Conservation (phyloP, 2,113 vertebrate species). For the Cheilinus undulatus region DNA sequence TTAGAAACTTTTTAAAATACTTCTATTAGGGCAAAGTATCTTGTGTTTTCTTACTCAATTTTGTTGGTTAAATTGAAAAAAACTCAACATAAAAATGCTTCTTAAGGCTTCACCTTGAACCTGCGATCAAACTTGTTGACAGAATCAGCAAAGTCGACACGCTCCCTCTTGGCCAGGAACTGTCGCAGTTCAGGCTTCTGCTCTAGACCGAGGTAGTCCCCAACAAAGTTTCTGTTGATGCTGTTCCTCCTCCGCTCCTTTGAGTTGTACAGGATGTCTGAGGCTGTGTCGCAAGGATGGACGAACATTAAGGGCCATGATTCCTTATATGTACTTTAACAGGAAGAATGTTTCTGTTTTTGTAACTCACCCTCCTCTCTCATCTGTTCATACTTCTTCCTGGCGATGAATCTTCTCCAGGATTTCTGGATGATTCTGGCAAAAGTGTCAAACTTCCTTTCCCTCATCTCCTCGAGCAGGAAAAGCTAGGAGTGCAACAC, state of each 20-base stretch:
- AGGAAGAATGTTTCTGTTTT: background rate
- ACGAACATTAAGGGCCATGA: background rate
- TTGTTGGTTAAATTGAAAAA: background rate
- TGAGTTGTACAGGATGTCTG: slow-evolving; percentile 94
- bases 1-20: no score
- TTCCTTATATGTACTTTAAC: background rate
- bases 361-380: slow-evolving; percentile 90
- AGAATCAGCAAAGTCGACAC: slow-evolving; percentile 92
- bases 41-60: no score
- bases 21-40: no score
- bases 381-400: slow-evolving; percentile 95
- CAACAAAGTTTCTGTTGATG: slow-evolving; percentile 98
- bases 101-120: slow-evolving; percentile 89
- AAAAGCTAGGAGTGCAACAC: slow-evolving; percentile 86
- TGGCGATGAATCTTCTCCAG: slow-evolving; percentile 90
- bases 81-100: background rate
- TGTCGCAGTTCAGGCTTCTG: slow-evolving; percentile 93
- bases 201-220: slow-evolving; percentile 97
- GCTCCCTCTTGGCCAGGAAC: slow-evolving; percentile 93
- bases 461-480: slow-evolving; percentile 95
- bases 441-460: slow-evolving; percentile 94
- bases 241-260: slow-evolving; percentile 95
- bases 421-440: slow-evolving; percentile 96
- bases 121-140: slow-evolving; percentile 96
- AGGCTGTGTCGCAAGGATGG: slow-evolving; percentile 83